Evolutionary conservation across 92 coral and sea anemone genomes (phyloP).

Genomic region (Epizoanthus ramosus): DNA sequence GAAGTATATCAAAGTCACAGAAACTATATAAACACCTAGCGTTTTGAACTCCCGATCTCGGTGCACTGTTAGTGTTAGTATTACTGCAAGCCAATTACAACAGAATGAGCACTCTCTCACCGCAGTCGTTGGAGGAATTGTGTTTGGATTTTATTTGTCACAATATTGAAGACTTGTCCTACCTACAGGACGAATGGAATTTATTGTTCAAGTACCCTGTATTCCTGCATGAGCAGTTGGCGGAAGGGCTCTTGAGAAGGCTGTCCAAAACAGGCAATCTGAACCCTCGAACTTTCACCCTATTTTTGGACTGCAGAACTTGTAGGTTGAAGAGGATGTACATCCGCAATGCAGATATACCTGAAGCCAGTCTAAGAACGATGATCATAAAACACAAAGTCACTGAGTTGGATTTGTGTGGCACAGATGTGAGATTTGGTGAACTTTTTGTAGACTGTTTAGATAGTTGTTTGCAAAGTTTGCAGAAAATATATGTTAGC

Average conservation of each 20-base stretch:
- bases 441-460: constrained; percentile 50
- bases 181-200: constrained; percentile 47
- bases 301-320: constrained; percentile 58
- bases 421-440: constrained; percentile 45
- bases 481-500: constrained; percentile 63
- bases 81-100: no score
- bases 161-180: constrained; percentile 60
- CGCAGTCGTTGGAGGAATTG: constrained; percentile 60
- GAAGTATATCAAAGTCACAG: not conserved
- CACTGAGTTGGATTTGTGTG: constrained; percentile 62
- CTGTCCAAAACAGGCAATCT: constrained; percentile 58
- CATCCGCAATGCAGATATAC: constrained; percentile 51
- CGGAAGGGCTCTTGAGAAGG: constrained; percentile 59
- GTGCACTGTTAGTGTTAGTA: no score
- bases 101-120: constrained; percentile 62
- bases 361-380: constrained; percentile 46
- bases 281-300: constrained; percentile 47
- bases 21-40: not conserved
- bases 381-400: constrained; percentile 59
- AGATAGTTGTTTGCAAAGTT: constrained; percentile 46
- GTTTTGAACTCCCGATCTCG: no score
- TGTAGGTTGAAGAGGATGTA: constrained; percentile 67
- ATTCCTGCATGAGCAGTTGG: constrained; percentile 72
- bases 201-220: constrained; percentile 62
- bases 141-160: constrained; percentile 59